Base-by-base conservation (phyloP, 2,797 vertebrate species). In the Hyperoplus lanceolatus region DNA sequence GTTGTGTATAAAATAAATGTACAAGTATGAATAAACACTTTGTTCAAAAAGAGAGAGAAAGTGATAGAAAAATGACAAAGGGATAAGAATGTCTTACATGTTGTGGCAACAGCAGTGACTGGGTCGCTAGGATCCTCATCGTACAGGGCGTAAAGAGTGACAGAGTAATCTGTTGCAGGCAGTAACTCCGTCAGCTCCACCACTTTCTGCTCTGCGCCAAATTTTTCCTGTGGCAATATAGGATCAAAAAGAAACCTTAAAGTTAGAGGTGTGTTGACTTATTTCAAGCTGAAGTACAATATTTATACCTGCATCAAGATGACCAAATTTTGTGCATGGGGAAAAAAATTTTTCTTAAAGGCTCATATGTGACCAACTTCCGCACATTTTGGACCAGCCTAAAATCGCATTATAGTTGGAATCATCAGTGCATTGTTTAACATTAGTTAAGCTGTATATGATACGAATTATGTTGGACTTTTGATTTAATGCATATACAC, bases 101-200 rank as follows among this genome's bases (percentile, higher is more conserved):
- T 99, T 80, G 95, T 95, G 81, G 96, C 96, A 0, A 93, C 94
- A 76, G 97, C 90, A 42, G 95, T 96, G 83, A 93, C 94, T 0
- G 97, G 96, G 60, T 98, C 97, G 0, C 98, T 98, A 43, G 96
- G 95, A 4, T 99, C 97, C 9, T 97, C 95, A 1, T 97, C 97
- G 0, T 94, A 96, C 75, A 98, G 94, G 0, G 97, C 97, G 0
- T 97, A 97, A 49, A 98, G 96, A 0, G 94, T 96, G 0, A 99
- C 80, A 0, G 96, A 96, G 70, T 99, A 98, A 78, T 96, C 96
- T 0, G 95, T 97, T 53, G 93, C 95, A 0, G 97, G 96, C 1
- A 94, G 93, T 73, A 99, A 90, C 36, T 92, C 93, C 0, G 81
- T 70, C 84, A 99, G 90, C 81, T 97, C 94, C 70, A 97, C 94